Conservation (phyloP, 2,113 vertebrate species). For the Xenus cinereus region DNA sequence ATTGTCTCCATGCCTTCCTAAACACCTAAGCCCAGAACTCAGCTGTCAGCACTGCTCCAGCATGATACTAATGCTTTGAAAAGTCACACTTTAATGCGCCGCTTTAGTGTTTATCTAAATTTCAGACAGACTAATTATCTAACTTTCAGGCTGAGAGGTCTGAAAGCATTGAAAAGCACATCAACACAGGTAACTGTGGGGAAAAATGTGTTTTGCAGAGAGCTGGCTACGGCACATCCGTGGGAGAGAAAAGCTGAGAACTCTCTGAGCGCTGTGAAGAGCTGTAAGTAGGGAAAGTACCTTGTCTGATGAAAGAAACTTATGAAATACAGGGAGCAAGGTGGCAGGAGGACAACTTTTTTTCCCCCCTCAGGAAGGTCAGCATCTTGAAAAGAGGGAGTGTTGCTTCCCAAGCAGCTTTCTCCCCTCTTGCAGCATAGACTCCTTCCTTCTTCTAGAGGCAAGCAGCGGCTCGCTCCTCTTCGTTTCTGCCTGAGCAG, state of each 20-base stretch:
- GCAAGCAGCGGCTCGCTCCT: background rate
- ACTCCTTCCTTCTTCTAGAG: background rate
- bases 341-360: background rate
- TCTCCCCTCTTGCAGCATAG: background rate
- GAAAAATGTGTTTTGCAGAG: background rate
- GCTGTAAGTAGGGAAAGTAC: background rate
- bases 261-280: background rate
- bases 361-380: background rate
- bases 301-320: background rate
- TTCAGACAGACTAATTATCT: slow-evolving; percentile 1
- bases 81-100: background rate
- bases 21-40: background rate
- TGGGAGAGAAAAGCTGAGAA: background rate
- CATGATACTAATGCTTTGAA: background rate
- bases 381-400: background rate
- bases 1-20: background rate
- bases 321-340: background rate
- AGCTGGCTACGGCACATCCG: background rate
- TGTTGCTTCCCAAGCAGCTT: background rate
- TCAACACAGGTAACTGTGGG: background rate
- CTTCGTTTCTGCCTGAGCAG: background rate
- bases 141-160: background rate
- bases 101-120: background rate
- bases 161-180: slow-evolving; percentile 1
- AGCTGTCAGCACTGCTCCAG: background rate